Evolutionary conservation across 2,888 invertebrate genomes (phyloP).

Genomic region (Pollenia amentaria): DNA sequence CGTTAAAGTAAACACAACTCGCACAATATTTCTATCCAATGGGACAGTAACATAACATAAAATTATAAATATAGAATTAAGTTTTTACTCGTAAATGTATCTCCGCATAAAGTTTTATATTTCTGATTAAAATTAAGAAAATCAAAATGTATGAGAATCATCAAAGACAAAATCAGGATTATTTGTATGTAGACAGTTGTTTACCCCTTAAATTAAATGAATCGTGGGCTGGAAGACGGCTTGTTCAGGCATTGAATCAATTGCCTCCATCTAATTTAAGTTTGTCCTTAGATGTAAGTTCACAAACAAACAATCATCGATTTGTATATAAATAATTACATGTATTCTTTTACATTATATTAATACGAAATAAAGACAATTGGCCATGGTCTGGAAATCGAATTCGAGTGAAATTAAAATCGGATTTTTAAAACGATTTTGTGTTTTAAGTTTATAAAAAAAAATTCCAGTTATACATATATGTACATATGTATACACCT

Average conservation of each 20-base stretch:
- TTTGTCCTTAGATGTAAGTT: conserved; percentile 80
- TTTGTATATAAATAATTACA: too few relatives aligned
- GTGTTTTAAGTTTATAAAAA: too few relatives aligned
- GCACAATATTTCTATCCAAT: conserved; percentile 24
- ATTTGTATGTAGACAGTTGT: conserved; percentile 40
- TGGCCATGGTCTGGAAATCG: too few relatives aligned
- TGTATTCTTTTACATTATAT: not conserved
- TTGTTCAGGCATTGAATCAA: conserved; percentile 85
- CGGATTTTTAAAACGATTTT: too few relatives aligned
- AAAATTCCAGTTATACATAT: too few relatives aligned
- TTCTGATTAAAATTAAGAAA: conserved; percentile 27
- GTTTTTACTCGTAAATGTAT: too few relatives aligned
- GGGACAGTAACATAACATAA: not conserved
- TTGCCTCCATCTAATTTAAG: conserved; percentile 80
- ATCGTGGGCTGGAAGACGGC: conserved; percentile 87
- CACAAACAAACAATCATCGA: not conserved
- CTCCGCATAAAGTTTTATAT: too few relatives aligned
- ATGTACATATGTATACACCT: not conserved
- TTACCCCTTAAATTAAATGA: conserved; percentile 85
- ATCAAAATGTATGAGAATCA: conserved; percentile 41
- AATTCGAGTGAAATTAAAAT: too few relatives aligned
- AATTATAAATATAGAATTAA: not conserved
- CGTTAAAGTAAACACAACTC: conserved; percentile 23
- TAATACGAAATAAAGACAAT: not conserved
- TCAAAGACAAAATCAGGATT: conserved; percentile 5